Conservation (phyloP, 2,888 invertebrate species). For the Acrobasis repandana region DNA sequence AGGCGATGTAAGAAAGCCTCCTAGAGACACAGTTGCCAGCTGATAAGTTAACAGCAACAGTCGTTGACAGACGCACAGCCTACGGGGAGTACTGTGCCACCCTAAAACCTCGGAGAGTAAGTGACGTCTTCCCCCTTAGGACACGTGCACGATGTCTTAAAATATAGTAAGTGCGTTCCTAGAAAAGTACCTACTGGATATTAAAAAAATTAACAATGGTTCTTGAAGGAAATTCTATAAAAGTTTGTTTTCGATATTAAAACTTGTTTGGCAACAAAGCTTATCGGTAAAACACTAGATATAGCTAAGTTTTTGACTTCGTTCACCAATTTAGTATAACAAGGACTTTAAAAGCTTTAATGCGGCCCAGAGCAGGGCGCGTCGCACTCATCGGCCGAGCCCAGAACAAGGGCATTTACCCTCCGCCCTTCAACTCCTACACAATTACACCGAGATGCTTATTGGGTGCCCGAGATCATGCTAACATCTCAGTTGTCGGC, state of each 20-base stretch:
- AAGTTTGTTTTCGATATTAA: background rate
- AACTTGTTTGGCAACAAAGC: background rate
- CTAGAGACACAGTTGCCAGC: background rate
- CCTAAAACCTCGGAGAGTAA: background rate
- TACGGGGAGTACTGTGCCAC: background rate
- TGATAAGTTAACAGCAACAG: background rate
- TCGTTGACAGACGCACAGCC: conserved; percentile 8
- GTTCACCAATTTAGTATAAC: background rate
- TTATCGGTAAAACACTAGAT: background rate
- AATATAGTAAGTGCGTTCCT: too few species aligned
- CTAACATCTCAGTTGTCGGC: conserved; percentile 25
- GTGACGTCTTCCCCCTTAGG: background rate
- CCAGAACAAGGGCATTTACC: conserved; percentile 40
- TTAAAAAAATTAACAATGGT: background rate
- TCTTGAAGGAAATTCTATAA: background rate
- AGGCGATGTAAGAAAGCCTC: background rate
- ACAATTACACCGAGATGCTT: conserved; percentile 34
- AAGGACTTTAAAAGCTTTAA: background rate
- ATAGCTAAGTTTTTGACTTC: background rate
- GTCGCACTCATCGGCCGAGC: background rate
- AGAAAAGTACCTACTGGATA: too few species aligned
- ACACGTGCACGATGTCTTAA: too few species aligned
- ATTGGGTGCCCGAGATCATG: conserved; percentile 18
- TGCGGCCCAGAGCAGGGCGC: background rate
- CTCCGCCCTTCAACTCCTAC: conserved; percentile 51